Evolutionary conservation across 2,113 vertebrate species (phyloP).

Genomic region (Tauraco erythrolophus): DNA sequence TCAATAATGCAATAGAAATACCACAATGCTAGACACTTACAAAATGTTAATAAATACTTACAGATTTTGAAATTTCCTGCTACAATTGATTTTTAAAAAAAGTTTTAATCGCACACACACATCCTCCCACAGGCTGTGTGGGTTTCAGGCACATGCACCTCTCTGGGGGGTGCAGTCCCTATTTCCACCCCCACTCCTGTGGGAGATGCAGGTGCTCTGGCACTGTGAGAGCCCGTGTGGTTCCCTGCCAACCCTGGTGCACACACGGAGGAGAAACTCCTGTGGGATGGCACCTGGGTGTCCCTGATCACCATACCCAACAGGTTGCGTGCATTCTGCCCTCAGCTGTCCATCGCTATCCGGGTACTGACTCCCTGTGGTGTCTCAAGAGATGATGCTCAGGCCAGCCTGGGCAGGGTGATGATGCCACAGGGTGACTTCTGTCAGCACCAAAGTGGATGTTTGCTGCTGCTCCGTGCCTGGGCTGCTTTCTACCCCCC

Average conservation of each 20-base stretch:
- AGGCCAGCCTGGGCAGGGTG: background rate
- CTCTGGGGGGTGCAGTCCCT: background rate
- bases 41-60: background rate
- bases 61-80: background rate
- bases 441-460: background rate
- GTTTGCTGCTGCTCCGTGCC: background rate
- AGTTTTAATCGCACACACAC: background rate
- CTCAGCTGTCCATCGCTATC: background rate
- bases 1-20: background rate
- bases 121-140: background rate
- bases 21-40: background rate
- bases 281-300: background rate
- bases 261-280: background rate
- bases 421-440: background rate
- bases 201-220: background rate
- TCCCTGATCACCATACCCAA: no score
- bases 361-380: background rate
- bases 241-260: background rate
- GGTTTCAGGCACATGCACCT: background rate
- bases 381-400: background rate
- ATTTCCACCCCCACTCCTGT: background rate
- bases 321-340: no score
- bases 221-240: rapidly evolving
- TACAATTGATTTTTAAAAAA: background rate
- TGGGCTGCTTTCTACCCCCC: background rate